Evolutionary conservation across 1,140 invertebrate species (phyloP).

Genomic region (Stratiolaelaps scimitus): DNA sequence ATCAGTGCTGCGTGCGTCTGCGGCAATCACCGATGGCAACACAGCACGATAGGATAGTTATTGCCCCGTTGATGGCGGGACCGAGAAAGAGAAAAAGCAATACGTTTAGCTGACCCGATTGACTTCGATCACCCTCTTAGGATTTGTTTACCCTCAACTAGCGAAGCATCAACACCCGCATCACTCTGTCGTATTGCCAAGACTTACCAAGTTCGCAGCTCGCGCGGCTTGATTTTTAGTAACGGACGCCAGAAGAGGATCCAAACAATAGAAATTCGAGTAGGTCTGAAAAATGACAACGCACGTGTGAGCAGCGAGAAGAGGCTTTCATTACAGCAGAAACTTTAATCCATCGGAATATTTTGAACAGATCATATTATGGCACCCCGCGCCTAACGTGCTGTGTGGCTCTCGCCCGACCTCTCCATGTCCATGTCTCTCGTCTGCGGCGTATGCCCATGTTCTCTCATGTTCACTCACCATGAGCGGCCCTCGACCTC

Average conservation of each 20-base stretch:
- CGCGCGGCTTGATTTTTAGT: conserved; percentile 72
- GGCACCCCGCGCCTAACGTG: too few relatives aligned
- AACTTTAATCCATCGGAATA: too few relatives aligned
- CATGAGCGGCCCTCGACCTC: conserved; percentile 85
- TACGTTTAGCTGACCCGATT: too few relatives aligned
- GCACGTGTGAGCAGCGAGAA: not conserved
- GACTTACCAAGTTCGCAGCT: conserved; percentile 64
- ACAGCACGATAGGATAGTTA: too few relatives aligned
- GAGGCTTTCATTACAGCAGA: too few relatives aligned
- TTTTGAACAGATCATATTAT: too few relatives aligned
- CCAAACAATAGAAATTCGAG: conserved; percentile 41
- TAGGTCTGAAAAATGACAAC: not conserved
- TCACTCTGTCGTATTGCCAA: too few relatives aligned
- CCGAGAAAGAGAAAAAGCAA: too few relatives aligned
- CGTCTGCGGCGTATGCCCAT: not conserved
- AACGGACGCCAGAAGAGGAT: conserved; percentile 69
- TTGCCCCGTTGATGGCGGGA: too few relatives aligned
- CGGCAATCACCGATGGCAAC: not conserved
- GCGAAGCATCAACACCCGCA: too few relatives aligned
- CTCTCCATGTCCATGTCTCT: not conserved
- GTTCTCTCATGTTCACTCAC: conserved; percentile 72
- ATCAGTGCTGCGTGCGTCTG: conserved; percentile 56
- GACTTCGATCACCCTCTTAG: too few relatives aligned
- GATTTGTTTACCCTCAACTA: too few relatives aligned
- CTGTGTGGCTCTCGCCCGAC: not conserved